A percentile compares a stretch with the other conserved stretches of the same genome.
These are phyloP conservation scores for Callyntrura guangdongensis DNA, from an alignment of 2,888 invertebrate species.

Conservation along the genomic window DNA sequence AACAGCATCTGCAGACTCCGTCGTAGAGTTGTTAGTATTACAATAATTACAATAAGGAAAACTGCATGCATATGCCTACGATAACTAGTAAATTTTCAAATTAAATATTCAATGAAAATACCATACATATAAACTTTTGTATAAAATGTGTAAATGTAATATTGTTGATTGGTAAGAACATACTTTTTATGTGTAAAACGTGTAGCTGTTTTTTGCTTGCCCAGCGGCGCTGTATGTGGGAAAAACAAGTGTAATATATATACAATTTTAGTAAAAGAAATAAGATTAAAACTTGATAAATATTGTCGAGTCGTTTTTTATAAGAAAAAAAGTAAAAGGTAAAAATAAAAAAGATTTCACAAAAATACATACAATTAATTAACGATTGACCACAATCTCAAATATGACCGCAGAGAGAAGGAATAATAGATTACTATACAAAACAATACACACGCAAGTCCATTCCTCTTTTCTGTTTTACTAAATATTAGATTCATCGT, in stretches of 20 bases:
- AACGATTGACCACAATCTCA: constrained; percentile 63
- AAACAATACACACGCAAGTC: background rate
- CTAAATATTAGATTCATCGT: background rate
- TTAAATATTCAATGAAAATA: background rate
- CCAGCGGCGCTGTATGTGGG: background rate
- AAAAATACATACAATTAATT: background rate
- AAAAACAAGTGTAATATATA: background rate
- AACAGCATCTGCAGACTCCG: constrained; percentile 23
- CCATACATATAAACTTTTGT: background rate
- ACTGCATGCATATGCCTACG: background rate
- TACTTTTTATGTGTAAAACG: background rate
- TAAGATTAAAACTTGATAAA: background rate
- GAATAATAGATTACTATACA: background rate
- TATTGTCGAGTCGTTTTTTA: background rate
- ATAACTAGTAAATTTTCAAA: background rate
- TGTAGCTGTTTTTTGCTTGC: background rate
- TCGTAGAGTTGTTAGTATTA: constrained; percentile 20
- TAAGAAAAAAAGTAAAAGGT: background rate
- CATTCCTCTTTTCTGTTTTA: background rate
- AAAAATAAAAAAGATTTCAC: constrained; percentile 64
- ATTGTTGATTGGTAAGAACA: background rate
- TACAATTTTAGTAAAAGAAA: background rate
- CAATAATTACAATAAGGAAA: background rate
- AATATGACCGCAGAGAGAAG: background rate
- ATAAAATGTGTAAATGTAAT: background rate